Conservation (phyloP, 2,113 vertebrate species). For the Gobio gobio region DNA sequence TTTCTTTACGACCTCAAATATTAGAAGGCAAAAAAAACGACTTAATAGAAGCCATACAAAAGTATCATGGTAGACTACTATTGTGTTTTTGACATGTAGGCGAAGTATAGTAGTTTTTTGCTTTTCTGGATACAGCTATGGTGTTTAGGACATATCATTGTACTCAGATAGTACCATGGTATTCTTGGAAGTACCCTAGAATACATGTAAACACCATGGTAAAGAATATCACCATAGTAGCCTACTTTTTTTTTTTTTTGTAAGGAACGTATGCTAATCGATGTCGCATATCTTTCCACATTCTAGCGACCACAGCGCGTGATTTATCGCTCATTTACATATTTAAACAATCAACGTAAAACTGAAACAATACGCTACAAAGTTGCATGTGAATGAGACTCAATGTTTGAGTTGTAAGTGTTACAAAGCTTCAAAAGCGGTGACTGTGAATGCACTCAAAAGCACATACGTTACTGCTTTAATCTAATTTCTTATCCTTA, state of each 20-base stretch:
- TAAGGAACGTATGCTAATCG: neutral
- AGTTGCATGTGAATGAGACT: neutral
- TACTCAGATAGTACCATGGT: neutral
- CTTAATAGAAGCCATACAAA: neutral
- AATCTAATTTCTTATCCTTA: neutral
- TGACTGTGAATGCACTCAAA: neutral
- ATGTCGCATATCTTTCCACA: neutral
- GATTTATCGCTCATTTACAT: neutral
- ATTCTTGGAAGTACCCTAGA: neutral
- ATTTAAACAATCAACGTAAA: neutral
- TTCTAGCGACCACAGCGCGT: neutral
- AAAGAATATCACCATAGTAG: neutral
- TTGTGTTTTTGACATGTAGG: neutral
- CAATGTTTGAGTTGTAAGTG: neutral
- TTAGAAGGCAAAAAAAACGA: neutral
- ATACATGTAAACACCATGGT: neutral
- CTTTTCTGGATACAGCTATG: neutral
- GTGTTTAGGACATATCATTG: neutral
- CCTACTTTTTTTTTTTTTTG: neutral
- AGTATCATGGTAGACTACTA: neutral
- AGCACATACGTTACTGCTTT: no score
- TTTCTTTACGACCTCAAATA: neutral
- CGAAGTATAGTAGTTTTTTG: neutral
- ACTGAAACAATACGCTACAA: neutral
- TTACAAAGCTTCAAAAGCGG: neutral